Base-by-base conservation (phyloP, 1,140 invertebrate species). In the Ruditapes philippinarum region DNA sequence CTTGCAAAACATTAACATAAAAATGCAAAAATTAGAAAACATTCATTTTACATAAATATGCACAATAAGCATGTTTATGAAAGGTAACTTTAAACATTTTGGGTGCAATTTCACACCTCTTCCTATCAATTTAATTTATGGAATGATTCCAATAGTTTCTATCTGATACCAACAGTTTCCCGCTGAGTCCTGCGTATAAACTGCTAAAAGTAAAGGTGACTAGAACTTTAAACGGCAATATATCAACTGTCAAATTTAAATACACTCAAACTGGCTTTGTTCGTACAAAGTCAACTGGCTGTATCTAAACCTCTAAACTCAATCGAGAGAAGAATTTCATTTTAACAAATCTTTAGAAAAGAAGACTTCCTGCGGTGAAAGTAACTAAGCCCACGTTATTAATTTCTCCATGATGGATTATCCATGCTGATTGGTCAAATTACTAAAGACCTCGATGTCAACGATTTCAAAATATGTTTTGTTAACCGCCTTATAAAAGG, bases 221-320 rank as follows among this genome's bases (percentile, higher is more conserved):
- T 38, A n/a, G 65, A 70, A 70, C 33, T 22, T 25, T 70, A 70
- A 70, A 70, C 38, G 65, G 65, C 14, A 70, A 70, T 70, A 70
- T 70, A 70, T 70, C 65, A 70, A 70, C 65, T 70, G 65, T 70
- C 65, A 70, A 70, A 70, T 70, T 70, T 70, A 70, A 70, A 70
- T 70, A 70, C 36, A 70, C 65, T 40, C 65, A 70, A 70, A 70
- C 7, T 19, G 65, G 3, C 65, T 70, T 70, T 70, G 65, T 70
- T 70, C 33, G 65, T 38, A 70, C 38, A 70, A 70, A 70, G 65
- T 70, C 65, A 38, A 70, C 65, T 38, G 33, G 2, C 7, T 31
- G 38, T 40, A 70, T 38, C 65, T 70, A 38, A 70, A 70, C 38
- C 65, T 70, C 22, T 9, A 31, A 38, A 31, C 12, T 36, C 65